These are phyloP conservation scores for Drosophila suzukii DNA, from an alignment of 1,140 invertebrate genomes.

Conservation along the genomic window DNA sequence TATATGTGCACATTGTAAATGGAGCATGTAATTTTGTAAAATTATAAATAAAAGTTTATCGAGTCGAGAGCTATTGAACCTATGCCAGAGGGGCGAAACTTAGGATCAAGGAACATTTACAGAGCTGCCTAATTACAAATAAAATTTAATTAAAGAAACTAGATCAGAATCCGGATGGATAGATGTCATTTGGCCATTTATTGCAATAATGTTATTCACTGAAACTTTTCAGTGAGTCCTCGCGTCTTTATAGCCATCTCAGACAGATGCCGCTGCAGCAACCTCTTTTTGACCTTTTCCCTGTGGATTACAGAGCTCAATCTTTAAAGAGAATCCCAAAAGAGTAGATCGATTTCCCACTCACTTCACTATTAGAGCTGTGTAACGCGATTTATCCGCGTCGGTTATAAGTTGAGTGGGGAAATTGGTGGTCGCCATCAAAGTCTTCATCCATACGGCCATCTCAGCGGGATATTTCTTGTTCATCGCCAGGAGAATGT, in stretches of 20 bases:
- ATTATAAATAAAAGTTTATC: constrained; percentile 76
- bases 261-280: constrained; percentile 84
- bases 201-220: not conserved
- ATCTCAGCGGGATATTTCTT: constrained; percentile 87
- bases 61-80: constrained; percentile 44
- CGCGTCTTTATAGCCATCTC: constrained; percentile 85
- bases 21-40: constrained; percentile 76
- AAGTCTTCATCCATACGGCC: constrained; percentile 88
- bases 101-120: constrained; percentile 66
- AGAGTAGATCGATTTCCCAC: constrained; percentile 7
- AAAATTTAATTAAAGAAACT: constrained; percentile 43
- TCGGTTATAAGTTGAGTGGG: constrained; percentile 87
- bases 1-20: constrained; percentile 64
- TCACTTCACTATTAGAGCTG: constrained; percentile 86
- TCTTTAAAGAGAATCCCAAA: not conserved
- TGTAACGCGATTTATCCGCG: constrained; percentile 90
- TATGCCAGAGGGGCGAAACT: constrained; percentile 29
- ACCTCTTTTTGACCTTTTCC: constrained; percentile 85
- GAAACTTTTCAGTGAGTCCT: constrained; percentile 38
- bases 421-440: constrained; percentile 88
- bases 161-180: constrained; percentile 18
- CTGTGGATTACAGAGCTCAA: constrained; percentile 46
- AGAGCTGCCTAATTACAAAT: constrained; percentile 56
- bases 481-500: constrained; percentile 91
- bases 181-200: constrained; percentile 45